Base-by-base conservation (phyloP, 2,113 vertebrate genomes). In the Lepus americanus region DNA sequence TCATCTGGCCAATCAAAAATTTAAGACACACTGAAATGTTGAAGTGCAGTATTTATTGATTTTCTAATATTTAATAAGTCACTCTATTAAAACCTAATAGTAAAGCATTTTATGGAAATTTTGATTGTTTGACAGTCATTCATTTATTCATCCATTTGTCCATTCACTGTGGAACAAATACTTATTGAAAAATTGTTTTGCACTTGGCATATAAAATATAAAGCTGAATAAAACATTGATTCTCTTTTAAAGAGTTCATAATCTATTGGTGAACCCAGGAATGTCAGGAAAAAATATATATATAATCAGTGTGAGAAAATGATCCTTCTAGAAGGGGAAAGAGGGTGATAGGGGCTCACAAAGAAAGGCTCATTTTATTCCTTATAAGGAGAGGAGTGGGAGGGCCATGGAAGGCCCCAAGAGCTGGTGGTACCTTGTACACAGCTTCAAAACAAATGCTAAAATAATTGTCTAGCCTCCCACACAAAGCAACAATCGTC, bases 1-100 rank as follows among this genome's bases (percentile, higher is more conserved):
- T 66, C 76, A 90, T 9, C 72, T 74, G 27, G 22, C 12, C 27
- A 29, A 44, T 83, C 22, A 73, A 88, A 95, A 88, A 49, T n/a
- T 64, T 17, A 39, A 86, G 39, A 89, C 51, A 77, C 16, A 63
- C 10, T 39, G 44, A 87, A 69, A 29, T 92, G 36, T 49, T 86
- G 12, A 33, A 67, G 33, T 31, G 12, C 29, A 86, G 55, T 77
- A 64, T 64, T 93, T 67, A 67, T 63, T 39, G 29, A 81, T 67
- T 89, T 55, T 81, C 55, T 94, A 82, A 59, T 90, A 79, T 70
- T 92, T 84, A 92, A 53, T 51, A 80, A 94, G 67, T 49, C 19
- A 6, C 19, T 81, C 10, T 10, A 31, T 95, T 55, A 79, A 95
- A 70, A 91, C 20, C 49, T 25, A 61, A n/a, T 19, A 59, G 55